These are phyloP conservation scores for Alligator sinensis DNA, from an alignment of 2,113 vertebrate species.

Conservation along the genomic window DNA sequence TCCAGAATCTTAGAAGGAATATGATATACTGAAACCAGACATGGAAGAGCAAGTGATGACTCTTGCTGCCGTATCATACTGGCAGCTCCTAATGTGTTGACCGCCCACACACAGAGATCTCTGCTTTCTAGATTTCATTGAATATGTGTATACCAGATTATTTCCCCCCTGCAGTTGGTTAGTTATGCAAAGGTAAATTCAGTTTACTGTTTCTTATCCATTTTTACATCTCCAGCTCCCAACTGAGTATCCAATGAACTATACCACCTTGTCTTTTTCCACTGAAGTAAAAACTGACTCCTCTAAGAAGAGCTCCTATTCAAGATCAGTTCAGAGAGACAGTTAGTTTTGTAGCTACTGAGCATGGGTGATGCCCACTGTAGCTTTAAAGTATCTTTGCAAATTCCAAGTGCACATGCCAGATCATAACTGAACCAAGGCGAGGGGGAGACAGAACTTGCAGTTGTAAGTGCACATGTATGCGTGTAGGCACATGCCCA, in stretches of 20 bases:
- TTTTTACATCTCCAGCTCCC: not conserved
- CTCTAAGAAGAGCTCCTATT: accelerated
- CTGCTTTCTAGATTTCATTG: not conserved
- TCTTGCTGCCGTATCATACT: not conserved
- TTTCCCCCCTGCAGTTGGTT: accelerated
- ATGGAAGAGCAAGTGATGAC: accelerated
- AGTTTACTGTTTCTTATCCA: not conserved
- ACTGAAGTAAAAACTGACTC: not conserved
- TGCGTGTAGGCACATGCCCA: not conserved
- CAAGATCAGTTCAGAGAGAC: not conserved
- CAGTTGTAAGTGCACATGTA: too few species aligned
- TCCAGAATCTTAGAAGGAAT: too few species aligned
- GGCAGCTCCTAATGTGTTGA: not conserved
- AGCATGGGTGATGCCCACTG: not conserved
- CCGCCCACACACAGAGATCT: accelerated
- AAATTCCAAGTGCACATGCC: not conserved
- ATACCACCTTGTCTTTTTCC: not conserved
- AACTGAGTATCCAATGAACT: not conserved
- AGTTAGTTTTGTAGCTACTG: not conserved
- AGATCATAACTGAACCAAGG: not conserved
- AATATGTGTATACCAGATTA: not conserved
- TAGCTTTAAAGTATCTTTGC: not conserved
- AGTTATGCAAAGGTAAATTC: not conserved
- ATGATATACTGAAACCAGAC: too few species aligned
- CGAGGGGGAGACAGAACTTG: not conserved